A percentile compares a stretch with the other conserved stretches of the same genome.
Conservation (phyloP, 35 echinoderm and acorn worm species). For the Anneissia japonica region DNA sequence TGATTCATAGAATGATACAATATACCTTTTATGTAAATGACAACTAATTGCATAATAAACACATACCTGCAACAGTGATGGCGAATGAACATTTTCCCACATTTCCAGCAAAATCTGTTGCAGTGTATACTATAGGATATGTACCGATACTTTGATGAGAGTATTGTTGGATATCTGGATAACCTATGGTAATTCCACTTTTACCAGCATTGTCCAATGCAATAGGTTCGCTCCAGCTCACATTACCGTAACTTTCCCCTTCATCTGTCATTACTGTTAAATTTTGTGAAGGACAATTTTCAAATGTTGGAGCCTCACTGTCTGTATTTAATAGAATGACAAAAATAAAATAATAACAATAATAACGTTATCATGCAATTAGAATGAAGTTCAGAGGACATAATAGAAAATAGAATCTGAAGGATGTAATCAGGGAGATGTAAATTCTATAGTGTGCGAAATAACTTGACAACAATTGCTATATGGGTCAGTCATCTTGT, state of each 20-base stretch:
- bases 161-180: background rate
- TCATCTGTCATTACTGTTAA: background rate
- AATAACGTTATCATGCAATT: no score
- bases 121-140: background rate
- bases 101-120: conserved; percentile 9
- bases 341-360: no score
- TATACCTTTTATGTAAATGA: no score
- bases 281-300: background rate
- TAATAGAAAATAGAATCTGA: no score
- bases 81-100: background rate
- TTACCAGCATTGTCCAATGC: background rate
- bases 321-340: background rate
- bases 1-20: no score
- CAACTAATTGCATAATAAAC: no score
- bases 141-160: background rate
- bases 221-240: background rate
- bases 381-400: no score
- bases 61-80: conserved; percentile 12
- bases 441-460: no score
- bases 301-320: background rate
- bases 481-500: no score
- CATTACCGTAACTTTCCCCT: conserved; percentile 14
- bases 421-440: no score
- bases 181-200: background rate
- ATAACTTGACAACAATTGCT: no score